Percentiles rank a stretch among this genome's conserved stretches.
These are phyloP conservation scores for Sphaerodactylus townsendi DNA, from an alignment of 2,113 vertebrate species.

Conservation along the genomic window DNA sequence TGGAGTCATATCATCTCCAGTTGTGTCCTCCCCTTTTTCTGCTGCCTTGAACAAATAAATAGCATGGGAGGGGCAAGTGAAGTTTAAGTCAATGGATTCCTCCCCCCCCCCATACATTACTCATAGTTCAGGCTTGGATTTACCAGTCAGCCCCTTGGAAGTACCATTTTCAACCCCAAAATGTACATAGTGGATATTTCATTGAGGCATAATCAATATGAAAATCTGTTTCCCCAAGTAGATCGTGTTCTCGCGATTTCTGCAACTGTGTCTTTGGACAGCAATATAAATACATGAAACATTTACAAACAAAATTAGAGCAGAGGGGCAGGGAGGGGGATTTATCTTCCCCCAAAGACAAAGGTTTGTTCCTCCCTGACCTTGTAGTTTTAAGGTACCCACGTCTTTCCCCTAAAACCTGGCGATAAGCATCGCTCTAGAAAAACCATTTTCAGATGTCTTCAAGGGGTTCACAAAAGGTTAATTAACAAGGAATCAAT, in stretches of 20 bases:
- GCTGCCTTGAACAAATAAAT: no score
- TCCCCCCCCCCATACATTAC: no score
- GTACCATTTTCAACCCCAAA: not conserved
- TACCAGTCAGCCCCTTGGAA: not conserved
- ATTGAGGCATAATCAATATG: not conserved
- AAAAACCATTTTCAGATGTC: slow-evolving; percentile 49
- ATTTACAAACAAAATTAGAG: not conserved
- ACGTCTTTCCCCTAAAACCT: slow-evolving; percentile 22
- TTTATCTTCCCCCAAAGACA: not conserved
- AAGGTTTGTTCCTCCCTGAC: not conserved
- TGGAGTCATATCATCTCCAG: no score
- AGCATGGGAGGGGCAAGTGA: no score
- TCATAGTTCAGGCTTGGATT: no score
- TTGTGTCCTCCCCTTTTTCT: no score
- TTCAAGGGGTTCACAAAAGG: slow-evolving; percentile 60
- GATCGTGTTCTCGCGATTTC: not conserved
- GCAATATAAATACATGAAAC: not conserved
- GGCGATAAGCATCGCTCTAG: slow-evolving; percentile 34
- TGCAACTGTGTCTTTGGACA: not conserved
- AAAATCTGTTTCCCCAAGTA: not conserved
- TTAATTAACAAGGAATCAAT: slow-evolving; percentile 73
- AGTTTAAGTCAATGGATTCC: no score
- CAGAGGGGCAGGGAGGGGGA: not conserved
- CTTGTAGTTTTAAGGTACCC: not conserved
- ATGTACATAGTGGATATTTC: not conserved